These are phyloP conservation scores for Oryzias woworae DNA, from an alignment of 2,113 vertebrate genomes.

Conservation along the genomic window DNA sequence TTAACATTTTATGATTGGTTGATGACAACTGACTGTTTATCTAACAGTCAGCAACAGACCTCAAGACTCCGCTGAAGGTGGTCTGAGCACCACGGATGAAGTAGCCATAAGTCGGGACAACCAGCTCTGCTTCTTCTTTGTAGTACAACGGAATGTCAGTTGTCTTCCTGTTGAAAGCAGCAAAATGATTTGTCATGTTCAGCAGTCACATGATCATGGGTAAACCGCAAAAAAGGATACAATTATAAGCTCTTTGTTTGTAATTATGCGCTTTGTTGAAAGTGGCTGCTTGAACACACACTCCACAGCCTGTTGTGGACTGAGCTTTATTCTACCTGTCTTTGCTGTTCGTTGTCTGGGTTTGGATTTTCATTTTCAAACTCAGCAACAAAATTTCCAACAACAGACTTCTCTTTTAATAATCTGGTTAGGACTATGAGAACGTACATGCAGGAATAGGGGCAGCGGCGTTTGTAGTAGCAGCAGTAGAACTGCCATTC, in stretches of 20 bases:
- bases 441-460: conserved; percentile 93
- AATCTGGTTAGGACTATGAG: background rate
- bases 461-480: conserved; percentile 87
- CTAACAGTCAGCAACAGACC: conserved; percentile 70
- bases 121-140: conserved; percentile 90
- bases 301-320: too few species aligned
- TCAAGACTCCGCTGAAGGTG: conserved; percentile 92
- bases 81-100: conserved; percentile 94
- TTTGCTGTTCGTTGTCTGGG: too few species aligned
- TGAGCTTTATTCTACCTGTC: too few species aligned
- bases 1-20: background rate
- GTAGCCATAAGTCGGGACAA: conserved; percentile 87
- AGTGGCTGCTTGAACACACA: too few species aligned
- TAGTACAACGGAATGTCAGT: conserved; percentile 85
- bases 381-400: background rate
- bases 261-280: too few species aligned
- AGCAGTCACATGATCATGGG: background rate
- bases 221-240: background rate
- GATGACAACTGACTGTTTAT: background rate
- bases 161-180: conserved; percentile 82
- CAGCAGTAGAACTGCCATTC: conserved; percentile 99
- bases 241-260: too few species aligned
- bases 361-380: background rate
- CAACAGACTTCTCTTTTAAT: background rate
- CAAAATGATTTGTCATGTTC: background rate